Evolutionary conservation across 64 coral and sea anemone genomes (phyloP), one percentile per base, ranked within the genome.

Genomic region (Montipora sp.): DNA sequence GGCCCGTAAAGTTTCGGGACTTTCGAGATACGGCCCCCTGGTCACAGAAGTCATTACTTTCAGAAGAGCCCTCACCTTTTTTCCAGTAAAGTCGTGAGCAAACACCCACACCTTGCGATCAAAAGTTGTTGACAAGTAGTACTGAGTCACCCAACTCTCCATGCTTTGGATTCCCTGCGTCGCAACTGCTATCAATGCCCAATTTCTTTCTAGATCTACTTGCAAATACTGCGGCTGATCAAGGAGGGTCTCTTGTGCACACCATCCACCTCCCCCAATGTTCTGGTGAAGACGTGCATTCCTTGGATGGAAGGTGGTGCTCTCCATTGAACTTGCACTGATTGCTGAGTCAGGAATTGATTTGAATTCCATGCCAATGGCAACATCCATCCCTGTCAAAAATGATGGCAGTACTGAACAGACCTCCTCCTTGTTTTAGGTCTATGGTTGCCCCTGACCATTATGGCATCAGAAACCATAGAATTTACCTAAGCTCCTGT

Each of bases 221-320:
- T 49, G 75, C 14, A 78, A 78, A 78, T 78, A 78, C 5, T 78
- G 75, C 13, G 75, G 75, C 24, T 5, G 8, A 15, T 82, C 57
- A 43, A 5, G 22, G 5, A 43, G 8, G n/a, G 5, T 14, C 3
- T 5, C 3, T 27, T 0, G 0, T 61, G 55, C 79, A 63, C 79
- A 82, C 79, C 79, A 82, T 1, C 79, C 79, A 63, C 79, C 79
- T 3, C 53, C 79, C 19, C 79, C 79, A 7, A 82, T 82, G 53
- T 43, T 14, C 4, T 61, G 79, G 13, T 82, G 22, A 23, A 82
- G 55, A 14, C 79, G 79, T 0, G 53, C 79, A 61, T 63, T 61
- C 11, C 79, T 63, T 36, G 79, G 79, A 6, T 63, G 8, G 57
- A 59, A 82, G 3, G 23, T 22, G 59, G 8, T 6, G 55, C 79